phyloP scores from a whole-genome alignment of 2,888 invertebrate genomes.

The Hyalella azteca region DNA sequence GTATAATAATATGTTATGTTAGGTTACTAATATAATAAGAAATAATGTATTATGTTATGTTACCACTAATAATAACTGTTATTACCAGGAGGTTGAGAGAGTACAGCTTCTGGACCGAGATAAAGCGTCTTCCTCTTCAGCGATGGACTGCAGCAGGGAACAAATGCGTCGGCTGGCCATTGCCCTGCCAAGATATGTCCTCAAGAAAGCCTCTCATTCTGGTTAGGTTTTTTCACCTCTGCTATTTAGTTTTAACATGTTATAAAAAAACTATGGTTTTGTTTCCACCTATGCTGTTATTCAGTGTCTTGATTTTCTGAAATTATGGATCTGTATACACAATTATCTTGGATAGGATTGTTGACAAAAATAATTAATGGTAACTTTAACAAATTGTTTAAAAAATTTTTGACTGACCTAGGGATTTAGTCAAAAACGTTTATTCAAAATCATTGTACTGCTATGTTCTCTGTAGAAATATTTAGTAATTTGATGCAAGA shows the following conservation, averaged over 20 bases:
- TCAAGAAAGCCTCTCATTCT: constrained; percentile 14
- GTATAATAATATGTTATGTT: too few relatives aligned
- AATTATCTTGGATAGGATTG: not conserved
- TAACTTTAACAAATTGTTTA: not conserved
- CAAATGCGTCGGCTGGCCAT: constrained; percentile 12
- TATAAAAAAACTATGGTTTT: not conserved
- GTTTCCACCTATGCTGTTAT: not conserved
- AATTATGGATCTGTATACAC: not conserved
- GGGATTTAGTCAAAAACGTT: not conserved
- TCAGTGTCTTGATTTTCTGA: not conserved
- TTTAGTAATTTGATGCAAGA: not conserved
- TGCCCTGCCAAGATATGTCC: not conserved
- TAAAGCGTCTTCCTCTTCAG: not conserved
- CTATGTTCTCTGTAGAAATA: not conserved
- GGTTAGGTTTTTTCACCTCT: not conserved
- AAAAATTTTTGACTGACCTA: not conserved
- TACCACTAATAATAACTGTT: too few relatives aligned
- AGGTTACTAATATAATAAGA: too few relatives aligned
- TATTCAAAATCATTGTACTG: not conserved
- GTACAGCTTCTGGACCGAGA: not conserved
- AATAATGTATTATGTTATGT: too few relatives aligned
- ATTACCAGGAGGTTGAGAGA: constrained; percentile 1
- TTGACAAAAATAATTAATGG: not conserved
- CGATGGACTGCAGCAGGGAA: not conserved
- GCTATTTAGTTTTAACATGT: not conserved